These are phyloP conservation scores for Gnathonemus echidnorhynchus DNA, from an alignment of 2,113 vertebrate species.

Conservation along the genomic window DNA sequence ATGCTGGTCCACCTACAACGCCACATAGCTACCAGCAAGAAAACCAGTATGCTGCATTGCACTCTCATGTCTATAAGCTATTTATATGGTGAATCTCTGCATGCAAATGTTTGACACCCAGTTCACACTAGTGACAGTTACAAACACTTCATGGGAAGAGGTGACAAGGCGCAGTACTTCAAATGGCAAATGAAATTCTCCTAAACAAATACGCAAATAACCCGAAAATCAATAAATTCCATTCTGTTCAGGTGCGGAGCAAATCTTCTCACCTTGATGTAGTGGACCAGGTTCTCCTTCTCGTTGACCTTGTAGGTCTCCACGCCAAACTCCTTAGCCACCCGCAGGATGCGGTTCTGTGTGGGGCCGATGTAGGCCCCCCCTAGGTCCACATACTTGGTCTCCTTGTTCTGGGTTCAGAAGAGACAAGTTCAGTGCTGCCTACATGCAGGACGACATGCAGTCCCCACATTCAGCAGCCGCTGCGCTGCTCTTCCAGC, in stretches of 20 bases:
- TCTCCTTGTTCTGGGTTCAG: constrained; percentile 76
- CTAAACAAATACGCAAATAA: not conserved
- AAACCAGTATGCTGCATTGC: not conserved
- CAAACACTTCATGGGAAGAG: not conserved
- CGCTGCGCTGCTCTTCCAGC: no score
- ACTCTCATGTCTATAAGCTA: not conserved
- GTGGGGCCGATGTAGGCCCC: constrained; percentile 93
- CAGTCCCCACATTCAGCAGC: not conserved
- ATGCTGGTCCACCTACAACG: not conserved
- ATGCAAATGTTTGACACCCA: not conserved
- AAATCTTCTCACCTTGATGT: constrained; percentile 74
- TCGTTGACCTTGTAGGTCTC: constrained; percentile 96
- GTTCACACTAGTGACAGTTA: not conserved
- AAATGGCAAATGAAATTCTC: not conserved
- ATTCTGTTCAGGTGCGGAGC: not conserved
- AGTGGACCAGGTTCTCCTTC: constrained; percentile 72
- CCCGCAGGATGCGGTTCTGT: constrained; percentile 83
- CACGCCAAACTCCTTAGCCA: constrained; percentile 80
- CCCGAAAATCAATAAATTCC: not conserved
- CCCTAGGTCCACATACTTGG: constrained; percentile 91
- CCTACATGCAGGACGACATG: not conserved
- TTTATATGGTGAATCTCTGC: not conserved
- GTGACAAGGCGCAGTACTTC: not conserved
- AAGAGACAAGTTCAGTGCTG: not conserved
- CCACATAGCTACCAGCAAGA: not conserved